Percentiles rank a stretch among this genome's conserved stretches.
Evolutionary conservation across 2,888 invertebrate species (phyloP).

Genomic region (Pharmacophagus antenor): DNA sequence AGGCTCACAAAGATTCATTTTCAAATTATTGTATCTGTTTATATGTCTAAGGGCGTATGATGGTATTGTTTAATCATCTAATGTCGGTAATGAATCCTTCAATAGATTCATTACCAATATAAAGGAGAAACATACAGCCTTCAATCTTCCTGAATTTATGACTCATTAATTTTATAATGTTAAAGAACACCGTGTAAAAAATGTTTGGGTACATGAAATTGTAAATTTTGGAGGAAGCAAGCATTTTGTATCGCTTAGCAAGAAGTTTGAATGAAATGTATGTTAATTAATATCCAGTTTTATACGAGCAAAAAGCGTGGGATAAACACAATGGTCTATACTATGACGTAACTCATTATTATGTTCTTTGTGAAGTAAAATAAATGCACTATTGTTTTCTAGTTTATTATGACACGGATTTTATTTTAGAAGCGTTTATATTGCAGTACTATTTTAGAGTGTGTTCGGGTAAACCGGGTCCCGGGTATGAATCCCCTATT

Average conservation of each 20-base stretch:
- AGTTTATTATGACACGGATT: slow-evolving; percentile 1
- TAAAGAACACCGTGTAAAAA: too few relatives aligned
- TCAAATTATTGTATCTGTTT: not conserved
- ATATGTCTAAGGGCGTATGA: not conserved
- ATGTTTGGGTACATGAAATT: not conserved
- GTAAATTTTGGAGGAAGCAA: slow-evolving; percentile 48
- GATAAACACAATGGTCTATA: slow-evolving; percentile 42
- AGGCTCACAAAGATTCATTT: not conserved
- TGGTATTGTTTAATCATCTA: not conserved
- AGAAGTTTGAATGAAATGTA: slow-evolving; percentile 65
- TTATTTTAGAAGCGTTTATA: too few relatives aligned
- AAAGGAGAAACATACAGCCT: not conserved
- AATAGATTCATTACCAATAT: too few relatives aligned
- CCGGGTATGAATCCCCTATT: not conserved
- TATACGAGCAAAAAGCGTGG: slow-evolving; percentile 62
- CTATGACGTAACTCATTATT: slow-evolving; percentile 35
- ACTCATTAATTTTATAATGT: not conserved
- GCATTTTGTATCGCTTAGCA: slow-evolving; percentile 57
- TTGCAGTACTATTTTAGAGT: too few relatives aligned
- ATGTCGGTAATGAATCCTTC: not conserved
- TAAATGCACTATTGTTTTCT: slow-evolving; percentile 14
- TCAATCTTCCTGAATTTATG: not conserved
- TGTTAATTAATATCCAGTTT: slow-evolving; percentile 59
- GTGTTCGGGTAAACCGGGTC: not conserved
- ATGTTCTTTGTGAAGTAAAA: slow-evolving; percentile 29